These are phyloP conservation scores for Lasioglossum morio DNA, from an alignment of 2,888 invertebrate species.

Conservation along the genomic window DNA sequence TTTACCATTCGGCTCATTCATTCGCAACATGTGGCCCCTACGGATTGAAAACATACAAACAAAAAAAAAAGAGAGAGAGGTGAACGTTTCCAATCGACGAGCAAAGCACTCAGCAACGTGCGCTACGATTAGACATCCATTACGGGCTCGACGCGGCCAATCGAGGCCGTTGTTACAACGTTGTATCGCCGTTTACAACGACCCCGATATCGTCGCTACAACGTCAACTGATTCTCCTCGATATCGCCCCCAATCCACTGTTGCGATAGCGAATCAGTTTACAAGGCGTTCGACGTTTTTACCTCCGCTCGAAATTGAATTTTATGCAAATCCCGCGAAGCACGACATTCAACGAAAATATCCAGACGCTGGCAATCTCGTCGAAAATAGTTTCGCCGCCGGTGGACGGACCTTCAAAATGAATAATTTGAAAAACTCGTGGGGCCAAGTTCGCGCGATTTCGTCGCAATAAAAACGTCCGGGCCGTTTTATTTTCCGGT, in stretches of 20 bases:
- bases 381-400: background rate
- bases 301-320: constrained; percentile 1
- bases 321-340: background rate
- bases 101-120: background rate
- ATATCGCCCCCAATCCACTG: constrained; percentile 23
- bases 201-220: constrained; percentile 49
- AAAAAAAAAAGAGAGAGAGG: no score
- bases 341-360: background rate
- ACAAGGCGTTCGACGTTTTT: constrained; percentile 2
- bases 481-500: background rate
- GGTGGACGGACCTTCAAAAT: background rate
- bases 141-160: constrained; percentile 44
- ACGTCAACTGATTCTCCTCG: constrained; percentile 40
- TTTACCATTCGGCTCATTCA: background rate
- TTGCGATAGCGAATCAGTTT: constrained; percentile 12
- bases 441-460: no score
- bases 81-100: background rate
- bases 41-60: background rate
- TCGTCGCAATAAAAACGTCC: background rate
- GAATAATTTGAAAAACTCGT: no score
- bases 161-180: constrained; percentile 44
- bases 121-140: constrained; percentile 55
- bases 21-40: background rate
- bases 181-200: constrained; percentile 54
- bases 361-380: background rate